These are phyloP conservation scores for Deladenus siricidicola DNA, from an alignment of 2,888 invertebrate species.

Conservation along the genomic window DNA sequence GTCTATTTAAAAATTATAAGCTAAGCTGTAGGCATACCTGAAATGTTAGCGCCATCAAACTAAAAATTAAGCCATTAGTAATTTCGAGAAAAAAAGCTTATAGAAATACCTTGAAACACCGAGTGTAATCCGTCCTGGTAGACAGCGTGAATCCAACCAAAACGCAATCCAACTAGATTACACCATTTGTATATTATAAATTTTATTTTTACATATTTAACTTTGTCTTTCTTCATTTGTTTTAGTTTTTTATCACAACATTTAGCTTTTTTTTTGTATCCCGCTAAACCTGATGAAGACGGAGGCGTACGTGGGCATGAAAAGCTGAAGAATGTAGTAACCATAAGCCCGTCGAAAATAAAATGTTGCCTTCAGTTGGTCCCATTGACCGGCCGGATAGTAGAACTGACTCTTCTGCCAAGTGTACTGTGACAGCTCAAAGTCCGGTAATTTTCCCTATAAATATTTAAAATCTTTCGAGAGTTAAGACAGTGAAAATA, in stretches of 20 bases:
- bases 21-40: constrained; percentile 12
- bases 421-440: constrained; percentile 24
- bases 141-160: constrained; percentile 28
- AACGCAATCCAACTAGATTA: constrained; percentile 29
- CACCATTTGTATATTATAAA: too few species aligned
- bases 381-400: constrained; percentile 33
- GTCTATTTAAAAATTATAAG: constrained; percentile 24
- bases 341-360: constrained; percentile 49
- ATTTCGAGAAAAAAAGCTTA: neutral
- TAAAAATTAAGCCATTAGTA: neutral
- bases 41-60: constrained; percentile 26
- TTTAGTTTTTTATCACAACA: too few species aligned
- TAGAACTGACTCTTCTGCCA: constrained; percentile 24
- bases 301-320: constrained; percentile 51
- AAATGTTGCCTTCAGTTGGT: constrained; percentile 47
- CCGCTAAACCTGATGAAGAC: constrained; percentile 41
- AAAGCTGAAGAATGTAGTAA: constrained; percentile 51
- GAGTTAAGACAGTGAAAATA: too few species aligned
- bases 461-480: too few species aligned
- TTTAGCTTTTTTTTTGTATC: neutral
- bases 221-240: too few species aligned
- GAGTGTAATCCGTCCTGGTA: constrained; percentile 26
- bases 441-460: constrained; percentile 28
- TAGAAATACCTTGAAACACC: constrained; percentile 16
- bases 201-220: too few species aligned